These are phyloP conservation scores for Lasioglossum malachurum DNA, from an alignment of 2,888 invertebrate genomes.

Conservation along the genomic window DNA sequence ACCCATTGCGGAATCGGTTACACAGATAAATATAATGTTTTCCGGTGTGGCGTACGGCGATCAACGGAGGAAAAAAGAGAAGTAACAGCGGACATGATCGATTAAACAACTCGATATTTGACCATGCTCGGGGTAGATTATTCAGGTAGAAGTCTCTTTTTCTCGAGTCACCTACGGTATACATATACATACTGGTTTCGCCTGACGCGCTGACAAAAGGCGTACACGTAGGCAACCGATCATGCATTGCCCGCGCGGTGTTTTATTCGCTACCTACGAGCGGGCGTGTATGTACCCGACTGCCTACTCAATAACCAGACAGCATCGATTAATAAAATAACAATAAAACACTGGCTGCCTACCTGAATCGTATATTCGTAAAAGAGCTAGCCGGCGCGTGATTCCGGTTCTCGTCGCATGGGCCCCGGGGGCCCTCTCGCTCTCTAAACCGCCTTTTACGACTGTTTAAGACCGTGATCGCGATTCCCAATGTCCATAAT, in stretches of 20 bases:
- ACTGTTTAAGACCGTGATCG: constrained; percentile 24
- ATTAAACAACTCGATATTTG: constrained; percentile 18
- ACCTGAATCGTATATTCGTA: constrained; percentile 45
- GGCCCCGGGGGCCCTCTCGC: constrained; percentile 17
- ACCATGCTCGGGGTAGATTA: neutral
- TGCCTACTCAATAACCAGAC: constrained; percentile 73
- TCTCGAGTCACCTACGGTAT: constrained; percentile 7
- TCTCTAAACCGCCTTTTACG: constrained; percentile 36
- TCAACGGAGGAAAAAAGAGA: neutral
- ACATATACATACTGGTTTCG: constrained; percentile 22
- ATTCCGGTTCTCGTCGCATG: constrained; percentile 44
- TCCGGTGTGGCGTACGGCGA: neutral
- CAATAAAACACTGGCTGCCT: constrained; percentile 72
- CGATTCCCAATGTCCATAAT: constrained; percentile 27
- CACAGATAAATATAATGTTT: neutral
- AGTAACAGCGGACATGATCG: neutral
- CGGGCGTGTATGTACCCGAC: constrained; percentile 50
- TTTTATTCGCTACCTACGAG: constrained; percentile 60
- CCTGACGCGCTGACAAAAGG: constrained; percentile 63
- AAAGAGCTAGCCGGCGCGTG: constrained; percentile 37
- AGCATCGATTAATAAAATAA: constrained; percentile 77
- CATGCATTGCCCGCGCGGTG: constrained; percentile 44
- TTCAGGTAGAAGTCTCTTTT: constrained; percentile 30
- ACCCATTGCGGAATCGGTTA: constrained; percentile 1
- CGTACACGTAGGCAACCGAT: constrained; percentile 64